phyloP scores from a whole-genome alignment of 1,140 invertebrate genomes.

The Eueides isabella region DNA sequence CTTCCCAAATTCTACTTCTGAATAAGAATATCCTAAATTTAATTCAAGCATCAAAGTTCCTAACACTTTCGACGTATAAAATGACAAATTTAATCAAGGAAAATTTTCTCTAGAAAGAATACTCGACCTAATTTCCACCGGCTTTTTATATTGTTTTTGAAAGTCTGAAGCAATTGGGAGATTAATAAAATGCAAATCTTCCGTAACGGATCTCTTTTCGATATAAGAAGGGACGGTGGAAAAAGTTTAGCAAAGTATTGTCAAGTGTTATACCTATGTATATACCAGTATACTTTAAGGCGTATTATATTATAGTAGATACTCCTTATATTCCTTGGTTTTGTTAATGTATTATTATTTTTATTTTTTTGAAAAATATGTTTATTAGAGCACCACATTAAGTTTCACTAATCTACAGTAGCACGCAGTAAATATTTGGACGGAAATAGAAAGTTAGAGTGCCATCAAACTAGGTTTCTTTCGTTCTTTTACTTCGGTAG shows the following conservation, averaged over 20 bases:
- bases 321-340: no score
- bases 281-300: neutral
- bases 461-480: no score
- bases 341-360: no score
- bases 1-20: no score
- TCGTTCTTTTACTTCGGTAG: no score
- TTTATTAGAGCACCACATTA: no score
- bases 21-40: neutral
- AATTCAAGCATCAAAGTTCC: neutral
- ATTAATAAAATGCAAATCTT: constrained; percentile 34
- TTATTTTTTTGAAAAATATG: no score
- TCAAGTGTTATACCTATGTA: neutral
- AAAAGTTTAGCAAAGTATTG: constrained; percentile 7
- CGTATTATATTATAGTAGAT: no score
- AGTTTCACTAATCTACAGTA: no score
- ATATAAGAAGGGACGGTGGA: constrained; percentile 19
- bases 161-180: constrained; percentile 25
- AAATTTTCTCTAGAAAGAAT: neutral
- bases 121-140: constrained; percentile 26
- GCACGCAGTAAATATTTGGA: no score
- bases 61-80: constrained; percentile 10
- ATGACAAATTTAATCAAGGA: constrained; percentile 28
- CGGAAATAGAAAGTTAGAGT: no score
- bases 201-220: constrained; percentile 25
- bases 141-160: constrained; percentile 29